Evolutionary conservation across 2,888 invertebrate genomes (phyloP).

Genomic region (Megalurothrips usitatus): DNA sequence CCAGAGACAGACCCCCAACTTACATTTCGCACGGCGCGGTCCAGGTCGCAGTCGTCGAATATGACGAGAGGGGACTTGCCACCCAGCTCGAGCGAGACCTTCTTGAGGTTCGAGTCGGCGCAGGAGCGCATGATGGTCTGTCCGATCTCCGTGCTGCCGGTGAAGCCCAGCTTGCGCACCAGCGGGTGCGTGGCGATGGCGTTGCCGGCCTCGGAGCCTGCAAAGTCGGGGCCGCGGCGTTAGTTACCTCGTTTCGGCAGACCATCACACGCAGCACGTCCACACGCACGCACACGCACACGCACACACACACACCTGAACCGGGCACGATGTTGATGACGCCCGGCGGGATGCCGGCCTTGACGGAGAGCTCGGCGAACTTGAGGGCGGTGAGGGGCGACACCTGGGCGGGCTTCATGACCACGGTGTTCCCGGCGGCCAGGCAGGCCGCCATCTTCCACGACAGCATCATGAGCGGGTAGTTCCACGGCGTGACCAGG

Average conservation of each 20-base stretch:
- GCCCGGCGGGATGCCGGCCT: constrained; percentile 91
- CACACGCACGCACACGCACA: neutral
- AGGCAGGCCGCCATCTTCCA: constrained; percentile 99
- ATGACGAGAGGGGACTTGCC: constrained; percentile 94
- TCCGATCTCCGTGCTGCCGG: constrained; percentile 91
- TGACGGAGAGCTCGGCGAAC: constrained; percentile 83
- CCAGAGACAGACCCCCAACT: neutral
- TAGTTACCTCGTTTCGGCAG: neutral
- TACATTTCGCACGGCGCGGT: constrained; percentile 84
- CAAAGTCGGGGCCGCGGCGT: neutral
- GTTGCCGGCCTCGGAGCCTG: constrained; percentile 73
- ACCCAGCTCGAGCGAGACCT: constrained; percentile 89
- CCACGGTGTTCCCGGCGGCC: constrained; percentile 93
- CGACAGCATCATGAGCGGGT: constrained; percentile 96
- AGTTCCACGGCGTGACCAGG: constrained; percentile 95
- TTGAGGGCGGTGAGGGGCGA: constrained; percentile 92
- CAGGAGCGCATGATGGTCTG: constrained; percentile 88
- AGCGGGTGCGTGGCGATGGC: constrained; percentile 80
- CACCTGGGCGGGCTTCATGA: constrained; percentile 90
- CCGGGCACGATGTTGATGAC: constrained; percentile 92
- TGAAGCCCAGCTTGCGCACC: constrained; percentile 90
- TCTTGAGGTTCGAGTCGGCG: constrained; percentile 87
- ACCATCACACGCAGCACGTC: neutral
- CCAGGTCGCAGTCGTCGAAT: constrained; percentile 89
- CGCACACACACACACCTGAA: constrained; percentile 50